Evolutionary conservation across 1,140 invertebrate species (phyloP), one percentile per base, ranked within the genome.

Genomic region (Brachionus sp.): DNA sequence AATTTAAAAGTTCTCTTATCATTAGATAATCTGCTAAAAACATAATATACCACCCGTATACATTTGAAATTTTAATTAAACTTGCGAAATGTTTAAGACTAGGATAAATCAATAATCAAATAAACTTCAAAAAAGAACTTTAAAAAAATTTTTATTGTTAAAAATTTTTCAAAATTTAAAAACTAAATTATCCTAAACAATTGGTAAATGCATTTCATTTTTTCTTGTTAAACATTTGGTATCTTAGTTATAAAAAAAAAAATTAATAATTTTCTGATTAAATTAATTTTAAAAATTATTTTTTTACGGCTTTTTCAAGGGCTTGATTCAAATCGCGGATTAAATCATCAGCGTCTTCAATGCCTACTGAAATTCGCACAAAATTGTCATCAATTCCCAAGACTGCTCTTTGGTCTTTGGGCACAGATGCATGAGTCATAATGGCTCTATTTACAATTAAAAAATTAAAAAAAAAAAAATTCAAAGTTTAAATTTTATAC

Each of bases 281-380:
- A 44, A 44, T 23, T 75, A 46, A 29, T 13, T 66, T 29, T 10
- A 44, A 23, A n/a, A 75, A 12, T 46, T n/a, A 12, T 35, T n/a
- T 46, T 3, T n/a, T 62, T 80, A 80, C 77, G 19, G 77, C 77
- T 62, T 39, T 42, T 62, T 62, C 16, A 5, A 91, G 86, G 25
- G 95, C 95, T 88, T 94, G 92, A 84, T 94, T 92, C 5, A 98
- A 86, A 90, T 98, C 97, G n/a, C 90, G 88, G 33, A 98, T 92
- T 10, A 98, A 90, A 90, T 98, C 96, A 44, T 93, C 91, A 7
- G 91, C 90, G 85, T 94, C 92, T 90, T 98, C 97, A 6, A 98
- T 89, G 5, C 97, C 96, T 46, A 98, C 93, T 0, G 96, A 98
- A 5, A 98, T 88, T 83, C 97, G 91, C 83, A 99, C 92, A 1